Evolutionary conservation across 2,113 vertebrate genomes (phyloP).

Genomic region (Platysteira castanea): DNA sequence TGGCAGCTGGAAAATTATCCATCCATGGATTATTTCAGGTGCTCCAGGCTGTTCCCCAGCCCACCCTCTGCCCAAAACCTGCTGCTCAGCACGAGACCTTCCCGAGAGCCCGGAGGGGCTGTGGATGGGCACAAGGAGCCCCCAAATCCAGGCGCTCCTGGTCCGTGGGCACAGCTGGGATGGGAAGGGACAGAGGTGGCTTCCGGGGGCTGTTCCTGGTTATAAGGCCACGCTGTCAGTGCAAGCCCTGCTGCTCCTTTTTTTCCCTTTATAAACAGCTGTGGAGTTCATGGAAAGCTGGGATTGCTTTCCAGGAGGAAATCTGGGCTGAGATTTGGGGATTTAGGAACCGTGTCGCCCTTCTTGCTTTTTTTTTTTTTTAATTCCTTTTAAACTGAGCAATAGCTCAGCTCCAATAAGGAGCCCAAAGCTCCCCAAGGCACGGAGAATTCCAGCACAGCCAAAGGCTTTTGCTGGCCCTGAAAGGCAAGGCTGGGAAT

Average conservation of each 20-base stretch:
- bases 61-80: neutral
- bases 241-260: neutral
- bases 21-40: accelerated
- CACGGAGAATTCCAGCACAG: neutral
- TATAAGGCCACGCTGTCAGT: accelerated
- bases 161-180: accelerated
- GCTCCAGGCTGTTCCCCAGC: neutral
- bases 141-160: neutral
- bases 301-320: neutral
- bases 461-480: conserved; percentile 13
- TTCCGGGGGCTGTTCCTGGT: neutral
- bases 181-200: neutral
- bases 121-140: neutral
- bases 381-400: neutral
- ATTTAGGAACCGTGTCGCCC: accelerated
- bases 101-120: accelerated
- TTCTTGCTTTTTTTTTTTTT: accelerated
- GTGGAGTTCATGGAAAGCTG: neutral
- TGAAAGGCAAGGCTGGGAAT: conserved; percentile 3
- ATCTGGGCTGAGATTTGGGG: neutral
- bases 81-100: accelerated
- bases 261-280: neutral
- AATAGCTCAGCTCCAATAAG: accelerated
- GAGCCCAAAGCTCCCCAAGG: neutral
- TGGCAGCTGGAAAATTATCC: neutral